Percentiles rank a stretch among this genome's conserved stretches.
These are phyloP conservation scores for Amiota mariae DNA, from an alignment of 2,888 invertebrate genomes.

Conservation along the genomic window DNA sequence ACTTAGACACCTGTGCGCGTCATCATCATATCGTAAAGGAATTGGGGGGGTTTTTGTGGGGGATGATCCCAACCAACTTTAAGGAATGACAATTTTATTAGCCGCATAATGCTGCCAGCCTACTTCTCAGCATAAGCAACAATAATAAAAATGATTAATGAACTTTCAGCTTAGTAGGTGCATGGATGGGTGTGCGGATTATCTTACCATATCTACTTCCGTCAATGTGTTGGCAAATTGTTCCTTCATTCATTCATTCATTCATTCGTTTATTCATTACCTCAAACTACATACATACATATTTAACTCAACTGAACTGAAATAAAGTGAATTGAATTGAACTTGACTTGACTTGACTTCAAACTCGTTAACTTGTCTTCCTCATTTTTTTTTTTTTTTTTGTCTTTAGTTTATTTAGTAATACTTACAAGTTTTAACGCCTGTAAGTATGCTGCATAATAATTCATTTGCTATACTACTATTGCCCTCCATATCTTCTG, in stretches of 20 bases:
- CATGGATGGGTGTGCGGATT: no score
- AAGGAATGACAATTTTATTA: slow-evolving; percentile 64
- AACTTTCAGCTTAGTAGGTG: slow-evolving; percentile 42
- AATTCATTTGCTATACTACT: slow-evolving; percentile 64
- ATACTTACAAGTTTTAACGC: slow-evolving; percentile 53
- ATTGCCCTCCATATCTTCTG: slow-evolving; percentile 45
- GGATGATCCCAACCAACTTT: neutral
- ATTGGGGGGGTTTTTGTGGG: neutral
- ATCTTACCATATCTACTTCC: no score
- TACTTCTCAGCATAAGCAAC: slow-evolving; percentile 57
- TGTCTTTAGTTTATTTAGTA: slow-evolving; percentile 46
- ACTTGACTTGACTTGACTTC: no score
- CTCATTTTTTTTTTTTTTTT: slow-evolving; percentile 55
- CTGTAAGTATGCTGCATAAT: slow-evolving; percentile 65
- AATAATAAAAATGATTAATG: slow-evolving; percentile 69
- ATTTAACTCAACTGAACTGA: no score
- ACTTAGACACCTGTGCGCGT: slow-evolving; percentile 27
- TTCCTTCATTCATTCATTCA: no score
- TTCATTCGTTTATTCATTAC: no score
- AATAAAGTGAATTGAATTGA: no score
- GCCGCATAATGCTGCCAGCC: slow-evolving; percentile 64
- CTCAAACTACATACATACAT: no score
- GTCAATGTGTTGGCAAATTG: no score
- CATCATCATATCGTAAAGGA: slow-evolving; percentile 37
- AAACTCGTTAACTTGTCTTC: no score